Evolutionary conservation across 2,113 vertebrate species (phyloP).

Genomic region (Ardeotis arabs): DNA sequence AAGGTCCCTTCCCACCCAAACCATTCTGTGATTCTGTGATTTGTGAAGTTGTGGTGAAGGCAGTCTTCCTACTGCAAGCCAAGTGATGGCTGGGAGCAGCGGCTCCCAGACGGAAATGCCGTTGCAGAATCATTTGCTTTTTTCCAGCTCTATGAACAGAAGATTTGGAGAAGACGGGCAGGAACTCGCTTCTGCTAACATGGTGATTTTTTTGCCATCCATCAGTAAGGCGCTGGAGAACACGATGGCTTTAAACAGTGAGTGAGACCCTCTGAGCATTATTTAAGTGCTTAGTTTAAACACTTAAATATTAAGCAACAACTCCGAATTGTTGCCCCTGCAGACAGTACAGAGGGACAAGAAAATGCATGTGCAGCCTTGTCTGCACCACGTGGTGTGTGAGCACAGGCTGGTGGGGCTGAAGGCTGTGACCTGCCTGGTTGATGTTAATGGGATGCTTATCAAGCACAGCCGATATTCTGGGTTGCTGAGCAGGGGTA

Average conservation of each 20-base stretch:
- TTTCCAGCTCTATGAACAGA: not conserved
- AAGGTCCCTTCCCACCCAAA: too few relatives aligned
- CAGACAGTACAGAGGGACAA: not conserved
- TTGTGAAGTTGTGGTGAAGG: not conserved
- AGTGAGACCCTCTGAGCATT: not conserved
- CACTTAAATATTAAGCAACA: too few relatives aligned
- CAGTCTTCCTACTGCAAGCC: not conserved
- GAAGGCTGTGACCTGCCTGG: not conserved
- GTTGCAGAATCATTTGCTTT: rapidly evolving
- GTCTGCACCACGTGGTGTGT: rapidly evolving
- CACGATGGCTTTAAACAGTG: not conserved
- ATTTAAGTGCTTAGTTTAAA: too few relatives aligned
- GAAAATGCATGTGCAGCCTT: not conserved
- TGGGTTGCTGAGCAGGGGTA: not conserved
- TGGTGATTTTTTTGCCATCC: not conserved
- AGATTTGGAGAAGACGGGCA: not conserved
- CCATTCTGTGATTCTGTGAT: too few relatives aligned
- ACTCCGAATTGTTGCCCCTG: not conserved
- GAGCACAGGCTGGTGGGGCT: not conserved
- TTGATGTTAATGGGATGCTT: not conserved
- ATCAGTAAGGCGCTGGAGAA: not conserved
- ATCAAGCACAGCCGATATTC: not conserved
- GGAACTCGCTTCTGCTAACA: rapidly evolving
- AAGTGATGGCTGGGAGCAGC: rapidly evolving
- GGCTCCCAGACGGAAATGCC: not conserved